Evolutionary conservation across 1,140 invertebrate genomes (phyloP), one percentile per base, ranked within the genome.

Genomic region (Stegodyphus mimosarum): DNA sequence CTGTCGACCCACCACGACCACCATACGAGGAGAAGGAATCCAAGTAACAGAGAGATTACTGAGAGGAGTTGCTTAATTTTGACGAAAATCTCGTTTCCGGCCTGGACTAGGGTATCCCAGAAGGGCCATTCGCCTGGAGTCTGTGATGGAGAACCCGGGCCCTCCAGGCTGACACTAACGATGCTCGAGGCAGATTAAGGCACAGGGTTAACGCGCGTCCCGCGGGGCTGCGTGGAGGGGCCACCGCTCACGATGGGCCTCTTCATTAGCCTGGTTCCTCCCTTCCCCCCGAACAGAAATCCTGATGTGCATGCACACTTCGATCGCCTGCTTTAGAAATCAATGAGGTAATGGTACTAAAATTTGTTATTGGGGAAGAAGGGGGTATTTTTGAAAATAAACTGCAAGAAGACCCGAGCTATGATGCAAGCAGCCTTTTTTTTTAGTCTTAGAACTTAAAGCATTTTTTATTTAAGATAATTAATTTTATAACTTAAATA

Each of bases 151-250:
- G 67, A 17, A 17, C 7, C 33, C 67, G 9, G 15, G n/a, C 67
- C 33, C 9, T 9, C 13, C 15, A 9, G 33, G 9, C 67, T 69
- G 67, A 69, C 67, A 69, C 33, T 69, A 69, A 69, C 67, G 67
- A 69, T 69, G 67, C 67, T 17, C 10, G 9, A 69, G 67, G n/a
- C n/a, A 69, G 67, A 69, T 69, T 69, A 69, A 60, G 67, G n/a
- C 67, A 10, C 9, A 69, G 33, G 67, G 67, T 69, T 69, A 69
- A 69, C 7, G 33, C n/a, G 67, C 13, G 17, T 69, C 67, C 67
- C 67, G 7, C 9, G 67, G 67, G 67, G 7, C 67, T 13, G 10
- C n/a, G 13, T 13, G n/a, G 67, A 17, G 67, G 67, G 67, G 67
- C 10, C 10, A 10, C 67, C 17, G 7, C 17, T 69, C 55, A 33